Evolutionary conservation across 1,140 invertebrate species (phyloP), one percentile per base, ranked within the genome.

Genomic region (Homarus americanus): DNA sequence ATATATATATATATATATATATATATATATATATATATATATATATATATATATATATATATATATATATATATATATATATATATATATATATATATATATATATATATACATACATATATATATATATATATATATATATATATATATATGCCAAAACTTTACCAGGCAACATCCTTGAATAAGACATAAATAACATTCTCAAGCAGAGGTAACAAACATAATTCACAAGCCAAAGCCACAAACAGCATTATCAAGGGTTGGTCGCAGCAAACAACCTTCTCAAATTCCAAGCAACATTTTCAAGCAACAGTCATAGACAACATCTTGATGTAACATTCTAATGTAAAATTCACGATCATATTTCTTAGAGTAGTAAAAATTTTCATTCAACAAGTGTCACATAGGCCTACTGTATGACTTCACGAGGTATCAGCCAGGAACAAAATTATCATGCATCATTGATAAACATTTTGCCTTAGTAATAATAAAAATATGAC

Each of bases 21-120:
- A 17, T 17, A 58, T 58, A 10, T 58, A 58, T 58, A 10, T 58
- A 10, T 58, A 58, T 2, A 58, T 10, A 10, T 10, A 58, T 58
- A 75, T 75, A 75, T 75, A 75, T 75, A 75, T 34, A 75, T 75
- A 75, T 75, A 75, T 75, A 75, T 75, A 75, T 75, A 75, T 75
- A 75, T 75, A 75, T 34, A 75, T 17, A 75, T 73, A 32, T 34
- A 36, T 73, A 34, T 73, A 73, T 73, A 73, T 34, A 73, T 63
- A 73, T 34, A 40, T 73, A 34, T 73, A 73, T 73, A 73, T 73
- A 34, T 73, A 36, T 76, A n/a, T 76, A 20, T 40, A 38, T 76
- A 20, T 76, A 38, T 41, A 69, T 69, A 69, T 69, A 69, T 69
- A 32, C 7, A 69, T 69, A 69, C 7, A 28, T 69, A 69, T 32